phyloP scores from a whole-genome alignment of 2,113 vertebrate genomes.

The Coreoperca whiteheadi region DNA sequence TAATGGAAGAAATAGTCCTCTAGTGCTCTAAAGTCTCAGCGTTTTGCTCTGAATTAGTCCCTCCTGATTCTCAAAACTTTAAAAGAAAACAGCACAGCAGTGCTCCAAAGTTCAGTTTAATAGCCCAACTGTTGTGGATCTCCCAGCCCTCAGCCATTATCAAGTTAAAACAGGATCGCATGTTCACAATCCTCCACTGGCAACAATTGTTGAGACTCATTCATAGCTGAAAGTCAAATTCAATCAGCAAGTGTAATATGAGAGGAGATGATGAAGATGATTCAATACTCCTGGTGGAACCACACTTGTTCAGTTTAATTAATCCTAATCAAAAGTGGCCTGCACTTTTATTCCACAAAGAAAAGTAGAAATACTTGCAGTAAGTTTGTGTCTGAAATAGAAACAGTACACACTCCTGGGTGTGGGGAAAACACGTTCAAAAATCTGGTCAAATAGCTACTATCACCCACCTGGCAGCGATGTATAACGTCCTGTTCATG shows the following conservation, averaged over 20 bases:
- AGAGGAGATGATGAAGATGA: slow-evolving; percentile 29
- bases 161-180: slow-evolving; percentile 24
- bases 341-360: slow-evolving; percentile 8
- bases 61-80: slow-evolving; percentile 41
- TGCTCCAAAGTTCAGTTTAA: slow-evolving; percentile 14
- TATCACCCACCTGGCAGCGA: slow-evolving; percentile 87
- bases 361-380: background rate
- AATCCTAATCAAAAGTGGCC: slow-evolving; percentile 13
- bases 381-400: slow-evolving; percentile 3
- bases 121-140: slow-evolving; percentile 10
- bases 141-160: slow-evolving; percentile 18
- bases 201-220: slow-evolving; percentile 34
- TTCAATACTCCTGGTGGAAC: slow-evolving; percentile 30
- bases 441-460: background rate
- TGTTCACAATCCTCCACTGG: slow-evolving; percentile 34
- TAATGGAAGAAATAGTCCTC: slow-evolving; percentile 54
- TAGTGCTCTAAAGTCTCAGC: slow-evolving; percentile 38
- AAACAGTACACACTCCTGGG: background rate
- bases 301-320: slow-evolving; percentile 11
- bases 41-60: slow-evolving; percentile 46
- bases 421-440: background rate
- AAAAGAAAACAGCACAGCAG: slow-evolving; percentile 38
- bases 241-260: slow-evolving; percentile 32
- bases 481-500: slow-evolving; percentile 95
- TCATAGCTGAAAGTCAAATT: slow-evolving; percentile 37